Conservation (phyloP, 2,797 vertebrate species). For the Lithobates sylvaticus region DNA sequence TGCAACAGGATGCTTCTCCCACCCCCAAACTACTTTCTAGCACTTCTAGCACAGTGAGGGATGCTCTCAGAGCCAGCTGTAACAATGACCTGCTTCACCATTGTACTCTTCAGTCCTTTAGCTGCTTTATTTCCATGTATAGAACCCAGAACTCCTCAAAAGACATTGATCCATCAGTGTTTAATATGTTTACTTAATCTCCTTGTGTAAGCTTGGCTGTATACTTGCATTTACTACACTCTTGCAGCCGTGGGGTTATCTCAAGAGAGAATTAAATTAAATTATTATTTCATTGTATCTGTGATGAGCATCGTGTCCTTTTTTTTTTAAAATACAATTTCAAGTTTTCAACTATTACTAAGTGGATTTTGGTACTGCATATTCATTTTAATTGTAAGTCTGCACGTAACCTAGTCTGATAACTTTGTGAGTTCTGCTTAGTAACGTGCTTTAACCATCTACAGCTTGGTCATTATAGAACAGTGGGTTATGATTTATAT, state of each 20-base stretch:
- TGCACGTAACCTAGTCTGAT: not conserved
- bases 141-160: not conserved
- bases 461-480: not conserved
- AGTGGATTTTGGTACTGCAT: too few relatives aligned
- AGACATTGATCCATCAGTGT: not conserved
- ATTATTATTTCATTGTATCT: not conserved
- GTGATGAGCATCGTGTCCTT: not conserved
- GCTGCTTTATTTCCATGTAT: not conserved
- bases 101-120: not conserved
- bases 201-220: not conserved
- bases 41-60: conserved; percentile 9
- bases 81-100: conserved; percentile 52
- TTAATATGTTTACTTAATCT: not conserved
- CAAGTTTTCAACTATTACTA: not conserved
- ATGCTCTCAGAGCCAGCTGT: conserved; percentile 34
- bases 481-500: not conserved
- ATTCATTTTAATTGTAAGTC: not conserved
- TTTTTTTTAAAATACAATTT: not conserved
- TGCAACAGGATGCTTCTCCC: conserved; percentile 22
- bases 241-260: too few relatives aligned
- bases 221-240: not conserved
- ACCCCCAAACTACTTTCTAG: conserved; percentile 37
- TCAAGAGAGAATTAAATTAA: not conserved
- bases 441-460: not conserved
- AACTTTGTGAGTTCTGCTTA: not conserved